Base-by-base conservation (phyloP, 2,113 vertebrate species). In the Pygoscelis antarcticus region DNA sequence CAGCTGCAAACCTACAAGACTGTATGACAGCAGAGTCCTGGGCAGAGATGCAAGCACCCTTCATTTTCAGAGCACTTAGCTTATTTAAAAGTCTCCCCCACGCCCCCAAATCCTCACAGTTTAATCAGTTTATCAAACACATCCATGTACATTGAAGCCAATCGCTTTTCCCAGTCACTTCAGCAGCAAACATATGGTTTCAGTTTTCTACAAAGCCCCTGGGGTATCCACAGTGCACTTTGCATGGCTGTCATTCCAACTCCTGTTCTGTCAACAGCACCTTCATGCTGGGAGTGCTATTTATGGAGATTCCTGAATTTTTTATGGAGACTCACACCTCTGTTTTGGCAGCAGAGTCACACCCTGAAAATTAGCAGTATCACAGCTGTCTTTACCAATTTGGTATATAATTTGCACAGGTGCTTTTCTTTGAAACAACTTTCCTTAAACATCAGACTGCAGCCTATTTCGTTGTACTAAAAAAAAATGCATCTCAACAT, bases 291-390 rank as follows among this genome's bases (percentile, higher is more conserved):
- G 15, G 72, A 95, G 16, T 79, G 40, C 34, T 97, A 84, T 93
- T 95, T 96, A 87, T 96, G 47, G 30, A 89, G 61, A 54, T 94
- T 89, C 49, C 81, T 91, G 93, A 87, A 42, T 69, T 76, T 90
- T 97, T 94, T 66, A 76, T 79, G 26, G 30, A 27, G 34, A 72
- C 58, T 72, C 54, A 76, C 81, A 87, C 83, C 83, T 96, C 74
- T 77, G 36, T 82, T 92, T 92, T 95, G 94, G 86, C 90, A 97
- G 70, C 32, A 79, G 32, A 84, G 40, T 87, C 58, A 87, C 58
- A 91, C 46, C 66, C 86, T 83, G 77, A 95, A 96, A 97, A 97
- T 97, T 61, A 89, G 32, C 77, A 89, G 36, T 64, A 84, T 79
- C 72, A 83, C 69, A 92, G 69, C 52, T 96, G 89, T 72, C 89